phyloP scores from a whole-genome alignment of 2,888 invertebrate species.

The Lepas anatifera region DNA sequence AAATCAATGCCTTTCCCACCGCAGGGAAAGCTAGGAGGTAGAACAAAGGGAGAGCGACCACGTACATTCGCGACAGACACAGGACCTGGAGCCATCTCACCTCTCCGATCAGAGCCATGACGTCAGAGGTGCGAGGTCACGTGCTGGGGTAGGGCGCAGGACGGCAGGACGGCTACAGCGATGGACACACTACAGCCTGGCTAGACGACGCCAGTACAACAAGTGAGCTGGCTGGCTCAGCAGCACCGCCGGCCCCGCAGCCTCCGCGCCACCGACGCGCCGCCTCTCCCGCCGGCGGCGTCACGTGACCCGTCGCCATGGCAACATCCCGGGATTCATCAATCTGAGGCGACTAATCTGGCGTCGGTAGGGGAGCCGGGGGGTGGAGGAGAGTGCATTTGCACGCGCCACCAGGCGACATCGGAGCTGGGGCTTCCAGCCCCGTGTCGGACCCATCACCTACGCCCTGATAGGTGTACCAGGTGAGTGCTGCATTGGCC shows the following conservation, averaged over 20 bases:
- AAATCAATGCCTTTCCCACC: no score
- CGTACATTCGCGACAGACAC: no score
- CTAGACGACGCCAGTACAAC: background rate
- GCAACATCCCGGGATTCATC: slow-evolving; percentile 9
- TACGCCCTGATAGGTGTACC: no score
- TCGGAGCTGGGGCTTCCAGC: no score
- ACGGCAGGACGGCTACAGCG: background rate
- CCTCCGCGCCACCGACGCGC: background rate
- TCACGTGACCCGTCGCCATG: slow-evolving; percentile 1
- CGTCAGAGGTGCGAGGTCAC: background rate
- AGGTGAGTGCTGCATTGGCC: no score
- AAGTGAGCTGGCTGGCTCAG: no score
- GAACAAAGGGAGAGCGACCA: no score
- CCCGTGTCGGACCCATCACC: no score
- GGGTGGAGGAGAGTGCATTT: no score
- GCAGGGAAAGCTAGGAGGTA: no score
- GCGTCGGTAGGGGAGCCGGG: background rate
- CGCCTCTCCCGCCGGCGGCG: background rate
- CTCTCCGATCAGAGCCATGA: background rate
- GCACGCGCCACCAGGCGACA: no score
- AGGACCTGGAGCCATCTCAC: no score
- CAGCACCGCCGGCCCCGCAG: background rate
- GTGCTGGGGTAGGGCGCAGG: background rate
- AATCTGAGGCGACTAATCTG: slow-evolving; percentile 2
- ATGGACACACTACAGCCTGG: background rate